A percentile compares a stretch with the other conserved stretches of the same genome.
These are phyloP conservation scores for Bovichtus diacanthus DNA, from an alignment of 2,797 vertebrate species.

Conservation along the genomic window DNA sequence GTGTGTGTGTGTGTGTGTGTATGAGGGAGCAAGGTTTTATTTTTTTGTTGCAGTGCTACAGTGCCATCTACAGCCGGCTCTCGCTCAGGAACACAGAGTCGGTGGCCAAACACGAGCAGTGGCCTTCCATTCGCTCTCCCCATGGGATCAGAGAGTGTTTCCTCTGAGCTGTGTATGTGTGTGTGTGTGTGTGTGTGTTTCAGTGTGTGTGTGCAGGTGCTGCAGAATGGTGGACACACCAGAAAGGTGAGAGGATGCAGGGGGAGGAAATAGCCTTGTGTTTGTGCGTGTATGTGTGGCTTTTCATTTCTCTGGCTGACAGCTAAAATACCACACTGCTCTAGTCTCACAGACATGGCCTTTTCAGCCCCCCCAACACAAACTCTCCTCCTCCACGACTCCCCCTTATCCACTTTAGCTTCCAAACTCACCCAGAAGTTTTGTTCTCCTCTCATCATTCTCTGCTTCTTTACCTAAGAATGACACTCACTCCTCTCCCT, in stretches of 20 bases:
- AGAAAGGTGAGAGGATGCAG: constrained; percentile 68
- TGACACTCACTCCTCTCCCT: constrained; percentile 23
- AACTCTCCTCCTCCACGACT: not conserved
- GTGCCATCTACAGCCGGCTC: constrained; percentile 78
- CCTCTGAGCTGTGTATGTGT: constrained; percentile 24
- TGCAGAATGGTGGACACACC: constrained; percentile 31
- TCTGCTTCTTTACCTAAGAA: constrained; percentile 34
- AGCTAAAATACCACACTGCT: constrained; percentile 70
- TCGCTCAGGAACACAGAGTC: constrained; percentile 13
- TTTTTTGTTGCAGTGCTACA: constrained; percentile 76
- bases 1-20: not conserved
- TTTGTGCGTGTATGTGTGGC: constrained; percentile 39
- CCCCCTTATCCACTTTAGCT: constrained; percentile 5
- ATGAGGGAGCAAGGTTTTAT: fast-evolving
- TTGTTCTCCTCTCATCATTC: constrained; percentile 33
- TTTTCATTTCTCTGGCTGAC: constrained; percentile 68
- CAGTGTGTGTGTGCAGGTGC: constrained; percentile 20
- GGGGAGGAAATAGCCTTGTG: constrained; percentile 56
- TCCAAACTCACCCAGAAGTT: constrained; percentile 38
- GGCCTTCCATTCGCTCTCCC: constrained; percentile 70
- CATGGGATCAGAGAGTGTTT: constrained; percentile 61
- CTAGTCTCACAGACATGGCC: constrained; percentile 61
- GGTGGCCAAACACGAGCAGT: constrained; percentile 53
- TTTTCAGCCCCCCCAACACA: constrained; percentile 50
- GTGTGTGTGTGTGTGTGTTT: constrained; percentile 22